phyloP scores from a whole-genome alignment of 1,140 invertebrate genomes.

The Heliconius hewitsoni region DNA sequence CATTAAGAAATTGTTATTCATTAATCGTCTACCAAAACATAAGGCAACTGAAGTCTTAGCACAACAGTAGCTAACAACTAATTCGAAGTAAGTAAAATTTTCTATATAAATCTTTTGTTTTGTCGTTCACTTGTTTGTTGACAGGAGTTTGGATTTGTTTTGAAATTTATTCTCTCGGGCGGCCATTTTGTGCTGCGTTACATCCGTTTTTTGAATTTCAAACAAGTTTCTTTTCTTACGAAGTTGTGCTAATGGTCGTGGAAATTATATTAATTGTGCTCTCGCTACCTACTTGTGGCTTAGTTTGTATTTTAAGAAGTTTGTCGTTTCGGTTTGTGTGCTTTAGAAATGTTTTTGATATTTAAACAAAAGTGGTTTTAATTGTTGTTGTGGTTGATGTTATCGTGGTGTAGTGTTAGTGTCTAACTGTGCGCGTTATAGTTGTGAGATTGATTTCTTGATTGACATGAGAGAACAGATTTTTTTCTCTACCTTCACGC shows the following conservation, averaged over 20 bases:
- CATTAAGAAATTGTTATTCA: neutral
- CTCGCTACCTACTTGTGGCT: slow-evolving; percentile 7
- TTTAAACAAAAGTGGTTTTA: neutral
- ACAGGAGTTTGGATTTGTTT: slow-evolving; percentile 69
- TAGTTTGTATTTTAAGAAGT: neutral
- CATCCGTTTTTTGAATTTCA: slow-evolving; percentile 69
- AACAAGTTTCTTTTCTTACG: slow-evolving; percentile 41
- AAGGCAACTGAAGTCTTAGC: neutral
- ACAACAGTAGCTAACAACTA: slow-evolving; percentile 21
- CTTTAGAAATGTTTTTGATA: neutral
- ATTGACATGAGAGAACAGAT: fast-evolving
- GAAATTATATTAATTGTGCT: slow-evolving; percentile 30
- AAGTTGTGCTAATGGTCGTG: slow-evolving; percentile 34
- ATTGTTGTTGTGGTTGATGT: neutral
- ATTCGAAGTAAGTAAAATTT: slow-evolving; percentile 39
- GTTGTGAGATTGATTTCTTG: no score
- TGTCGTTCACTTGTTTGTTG: slow-evolving; percentile 58
- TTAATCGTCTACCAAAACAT: neutral
- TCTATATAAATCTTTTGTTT: slow-evolving; percentile 48
- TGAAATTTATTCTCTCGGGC: slow-evolving; percentile 64
- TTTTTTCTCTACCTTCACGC: no score
- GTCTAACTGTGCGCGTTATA: no score
- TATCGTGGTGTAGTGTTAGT: no score
- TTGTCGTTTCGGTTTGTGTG: neutral
- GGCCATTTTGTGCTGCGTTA: slow-evolving; percentile 60